Base-by-base conservation (phyloP, 1,140 invertebrate species). In the Papilio polytes region DNA sequence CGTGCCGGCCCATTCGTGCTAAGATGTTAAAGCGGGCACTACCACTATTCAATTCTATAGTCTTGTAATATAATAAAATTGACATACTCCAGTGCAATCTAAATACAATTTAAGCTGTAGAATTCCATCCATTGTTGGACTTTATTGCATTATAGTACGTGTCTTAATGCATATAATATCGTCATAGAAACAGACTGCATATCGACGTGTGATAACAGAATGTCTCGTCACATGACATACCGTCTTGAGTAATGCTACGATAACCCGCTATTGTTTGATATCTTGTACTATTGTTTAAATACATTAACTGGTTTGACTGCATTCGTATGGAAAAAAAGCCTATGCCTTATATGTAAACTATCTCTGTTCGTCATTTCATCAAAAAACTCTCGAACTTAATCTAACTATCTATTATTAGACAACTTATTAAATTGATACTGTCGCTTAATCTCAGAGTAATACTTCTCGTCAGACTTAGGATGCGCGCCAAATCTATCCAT, bases 141-240 rank as follows among this genome's bases (percentile, higher is more conserved):
- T 1, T 63, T 26, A 63, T 63, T 63, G 22, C 22, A n/a, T 63
- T 26, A 18, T 13, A 26, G 20, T 63, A 63, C 59, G 59, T 63
- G 59, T 26, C 2, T 26, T 63, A 13, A 1, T 31, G 8, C 56
- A 18, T 59, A 22, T 9, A 63, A 26, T 26, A 63, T 63, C 22
- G 22, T 26, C 59, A 63, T 22, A 63, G 20, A 63, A 26, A 63
- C 59, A 63, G 9, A 13, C 2, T 63, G 31, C 22, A 31, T 26
- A 63, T 63, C 59, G 59, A 26, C 59, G 59, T 22, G 59, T 63
- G 59, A 63, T 63, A 63, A 26, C 59, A 26, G 15, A 22, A 63
- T 63, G 22, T 63, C 59, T 9, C 22, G 59, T 63, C 59, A 63
- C 59, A 63, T 63, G 59, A 63, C 56, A 15, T 18, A 26, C 15